phyloP scores from a whole-genome alignment of 2,888 invertebrate species.

The Cryptus viduatorius region DNA sequence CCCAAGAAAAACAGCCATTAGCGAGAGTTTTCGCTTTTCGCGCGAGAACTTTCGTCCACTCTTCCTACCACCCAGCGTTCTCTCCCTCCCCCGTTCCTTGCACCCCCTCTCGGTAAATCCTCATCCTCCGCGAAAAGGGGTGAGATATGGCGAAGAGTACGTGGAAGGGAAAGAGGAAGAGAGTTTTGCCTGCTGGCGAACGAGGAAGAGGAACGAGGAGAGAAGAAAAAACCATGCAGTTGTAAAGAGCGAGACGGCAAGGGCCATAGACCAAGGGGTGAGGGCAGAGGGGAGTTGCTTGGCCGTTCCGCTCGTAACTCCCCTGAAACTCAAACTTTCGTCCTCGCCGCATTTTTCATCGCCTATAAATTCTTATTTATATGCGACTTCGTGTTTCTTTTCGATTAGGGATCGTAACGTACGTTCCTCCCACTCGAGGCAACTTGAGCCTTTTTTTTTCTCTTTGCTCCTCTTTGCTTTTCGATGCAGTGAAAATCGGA shows the following conservation, averaged over 20 bases:
- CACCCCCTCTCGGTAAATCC: slow-evolving; percentile 72
- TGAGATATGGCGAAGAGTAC: slow-evolving; percentile 52
- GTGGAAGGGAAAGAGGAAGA: slow-evolving; percentile 26
- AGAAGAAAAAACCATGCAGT: slow-evolving; percentile 55
- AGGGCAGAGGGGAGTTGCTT: slow-evolving; percentile 50
- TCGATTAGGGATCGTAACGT: slow-evolving; percentile 78
- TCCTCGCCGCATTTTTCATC: slow-evolving; percentile 82
- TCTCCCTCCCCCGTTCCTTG: slow-evolving; percentile 34
- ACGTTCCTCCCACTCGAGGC: slow-evolving; percentile 53
- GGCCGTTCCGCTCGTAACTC: slow-evolving; percentile 52
- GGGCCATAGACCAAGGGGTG: slow-evolving; percentile 47
- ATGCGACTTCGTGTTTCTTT: slow-evolving; percentile 83
- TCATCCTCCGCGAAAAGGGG: slow-evolving; percentile 65
- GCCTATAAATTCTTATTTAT: slow-evolving; percentile 85
- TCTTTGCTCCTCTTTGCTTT: slow-evolving; percentile 12
- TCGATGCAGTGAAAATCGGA: background rate
- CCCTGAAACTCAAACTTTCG: slow-evolving; percentile 66
- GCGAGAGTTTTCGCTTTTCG: slow-evolving; percentile 85
- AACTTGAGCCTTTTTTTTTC: slow-evolving; percentile 44
- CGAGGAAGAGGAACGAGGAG: slow-evolving; percentile 47
- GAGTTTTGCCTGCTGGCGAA: slow-evolving; percentile 36
- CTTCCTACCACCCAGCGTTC: slow-evolving; percentile 55
- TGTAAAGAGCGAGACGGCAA: slow-evolving; percentile 56
- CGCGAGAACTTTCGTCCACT: slow-evolving; percentile 82
- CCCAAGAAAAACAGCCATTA: slow-evolving; percentile 85